A percentile compares a stretch with the other conserved stretches of the same genome.
These are phyloP conservation scores for Ypsolopha scabrella DNA, from an alignment of 2,888 invertebrate genomes.

Conservation along the genomic window DNA sequence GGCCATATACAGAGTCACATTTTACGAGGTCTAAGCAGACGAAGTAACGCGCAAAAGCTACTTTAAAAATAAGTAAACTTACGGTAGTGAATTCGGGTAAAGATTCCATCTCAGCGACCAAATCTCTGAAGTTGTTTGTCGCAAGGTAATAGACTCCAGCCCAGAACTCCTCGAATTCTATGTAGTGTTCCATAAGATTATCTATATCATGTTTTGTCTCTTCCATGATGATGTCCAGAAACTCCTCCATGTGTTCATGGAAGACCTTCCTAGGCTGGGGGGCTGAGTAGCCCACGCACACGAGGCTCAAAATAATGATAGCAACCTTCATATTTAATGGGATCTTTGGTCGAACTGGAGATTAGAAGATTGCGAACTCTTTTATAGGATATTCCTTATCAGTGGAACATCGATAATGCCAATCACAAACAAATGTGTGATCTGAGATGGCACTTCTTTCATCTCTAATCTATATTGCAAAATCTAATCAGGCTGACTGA, in stretches of 20 bases:
- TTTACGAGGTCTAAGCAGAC: no score
- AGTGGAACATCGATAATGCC: not conserved
- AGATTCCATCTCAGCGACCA: conserved; percentile 41
- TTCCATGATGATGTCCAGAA: conserved; percentile 28
- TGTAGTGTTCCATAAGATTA: conserved; percentile 24
- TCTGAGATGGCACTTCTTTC: no score
- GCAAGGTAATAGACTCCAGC: conserved; percentile 25
- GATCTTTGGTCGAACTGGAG: conserved; percentile 9
- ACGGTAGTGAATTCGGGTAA: conserved; percentile 47
- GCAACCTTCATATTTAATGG: conserved; percentile 29
- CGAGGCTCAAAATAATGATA: conserved; percentile 23
- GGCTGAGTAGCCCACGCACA: conserved; percentile 27
- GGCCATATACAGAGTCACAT: no score
- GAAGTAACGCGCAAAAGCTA: no score
- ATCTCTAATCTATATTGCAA: no score
- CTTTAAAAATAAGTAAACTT: conserved; percentile 19
- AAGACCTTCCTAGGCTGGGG: conserved; percentile 42
- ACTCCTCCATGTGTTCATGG: conserved; percentile 45
- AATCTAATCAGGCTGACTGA: no score
- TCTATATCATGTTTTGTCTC: conserved; percentile 24
- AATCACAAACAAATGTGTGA: no score
- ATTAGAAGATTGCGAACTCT: not conserved
- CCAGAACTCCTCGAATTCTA: conserved; percentile 36
- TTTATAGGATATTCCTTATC: not conserved
- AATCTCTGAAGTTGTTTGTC: conserved; percentile 32